A percentile compares a stretch with the other conserved stretches of the same genome.
Evolutionary conservation across 2,797 vertebrate genomes (phyloP).

Genomic region (Takifugu ocellatus): DNA sequence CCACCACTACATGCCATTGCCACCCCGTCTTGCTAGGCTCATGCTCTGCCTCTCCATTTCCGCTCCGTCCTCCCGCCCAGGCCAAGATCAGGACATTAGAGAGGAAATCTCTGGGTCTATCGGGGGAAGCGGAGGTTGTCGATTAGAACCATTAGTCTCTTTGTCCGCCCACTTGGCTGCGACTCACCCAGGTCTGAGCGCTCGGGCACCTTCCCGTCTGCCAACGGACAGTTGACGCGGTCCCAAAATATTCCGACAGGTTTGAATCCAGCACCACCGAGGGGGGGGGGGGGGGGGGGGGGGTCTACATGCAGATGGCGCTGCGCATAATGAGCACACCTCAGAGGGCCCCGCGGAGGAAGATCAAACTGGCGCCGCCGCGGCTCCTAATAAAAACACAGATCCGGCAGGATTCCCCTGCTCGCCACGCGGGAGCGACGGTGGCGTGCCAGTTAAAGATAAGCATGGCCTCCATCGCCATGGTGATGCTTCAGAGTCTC

Average conservation of each 20-base stretch:
- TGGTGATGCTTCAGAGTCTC: no score
- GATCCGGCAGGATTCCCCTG: constrained; percentile 11
- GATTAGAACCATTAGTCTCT: constrained; percentile 65
- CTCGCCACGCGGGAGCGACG: background rate
- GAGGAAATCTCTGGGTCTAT: constrained; percentile 57
- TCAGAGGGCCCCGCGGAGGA: constrained; percentile 25
- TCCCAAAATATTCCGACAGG: constrained; percentile 52
- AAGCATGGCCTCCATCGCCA: no score
- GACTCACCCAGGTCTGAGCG: constrained; percentile 34
- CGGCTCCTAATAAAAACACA: constrained; percentile 22
- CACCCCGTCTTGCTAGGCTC: constrained; percentile 36
- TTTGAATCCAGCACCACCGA: constrained; percentile 28
- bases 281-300: constrained; percentile 16
- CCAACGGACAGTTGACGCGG: constrained; percentile 23
- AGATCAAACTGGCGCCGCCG: constrained; percentile 29
- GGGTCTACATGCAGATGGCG: constrained; percentile 46
- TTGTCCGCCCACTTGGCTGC: constrained; percentile 49
- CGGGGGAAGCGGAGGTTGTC: constrained; percentile 62
- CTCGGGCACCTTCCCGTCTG: constrained; percentile 22
- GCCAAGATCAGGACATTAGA: constrained; percentile 60
- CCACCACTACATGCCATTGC: no score
- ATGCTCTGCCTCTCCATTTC: constrained; percentile 50
- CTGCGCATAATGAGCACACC: constrained; percentile 58
- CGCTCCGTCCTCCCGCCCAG: constrained; percentile 41
- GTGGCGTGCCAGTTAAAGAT: no score